These are phyloP conservation scores for Thamnophis elegans DNA, from an alignment of 2,797 vertebrate genomes.

Conservation along the genomic window DNA sequence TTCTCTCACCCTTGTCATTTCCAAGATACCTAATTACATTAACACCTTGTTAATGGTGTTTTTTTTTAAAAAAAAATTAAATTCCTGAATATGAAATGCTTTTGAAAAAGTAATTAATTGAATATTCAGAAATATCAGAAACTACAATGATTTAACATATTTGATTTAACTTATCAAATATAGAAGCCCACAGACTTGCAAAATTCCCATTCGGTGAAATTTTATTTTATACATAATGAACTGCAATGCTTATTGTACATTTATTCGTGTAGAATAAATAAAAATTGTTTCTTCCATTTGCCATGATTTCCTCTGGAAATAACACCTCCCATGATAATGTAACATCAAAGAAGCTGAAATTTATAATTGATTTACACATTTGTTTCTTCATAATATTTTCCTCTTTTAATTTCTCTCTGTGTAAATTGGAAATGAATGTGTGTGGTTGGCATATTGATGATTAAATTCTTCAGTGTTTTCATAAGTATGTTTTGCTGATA, in stretches of 20 bases:
- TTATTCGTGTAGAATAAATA: conserved; percentile 15
- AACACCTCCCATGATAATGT: conserved; percentile 1
- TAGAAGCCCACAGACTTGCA: background rate
- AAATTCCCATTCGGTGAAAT: background rate
- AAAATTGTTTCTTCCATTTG: conserved; percentile 22
- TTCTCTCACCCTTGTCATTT: background rate
- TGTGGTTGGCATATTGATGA: conserved; percentile 15
- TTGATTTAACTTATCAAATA: background rate
- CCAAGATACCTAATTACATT: background rate
- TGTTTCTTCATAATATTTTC: conserved; percentile 22
- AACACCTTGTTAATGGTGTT: background rate
- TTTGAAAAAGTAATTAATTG: conserved; percentile 15
- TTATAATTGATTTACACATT: conserved; percentile 41
- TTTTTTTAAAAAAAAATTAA: background rate
- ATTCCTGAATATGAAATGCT: background rate
- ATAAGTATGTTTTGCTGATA: background rate
- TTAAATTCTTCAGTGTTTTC: conserved; percentile 6
- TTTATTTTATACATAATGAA: conserved; percentile 10
- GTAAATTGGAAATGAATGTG: conserved; percentile 13
- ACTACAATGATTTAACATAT: conserved; percentile 1
- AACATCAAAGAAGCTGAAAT: conserved; percentile 18
- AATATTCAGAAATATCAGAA: background rate
- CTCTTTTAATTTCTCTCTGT: conserved; percentile 31
- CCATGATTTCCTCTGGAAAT: conserved; percentile 14
- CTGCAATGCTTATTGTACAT: conserved; percentile 12